Evolutionary conservation across 2,113 vertebrate genomes (phyloP).

Genomic region (Acrocephalus arundinaceus): DNA sequence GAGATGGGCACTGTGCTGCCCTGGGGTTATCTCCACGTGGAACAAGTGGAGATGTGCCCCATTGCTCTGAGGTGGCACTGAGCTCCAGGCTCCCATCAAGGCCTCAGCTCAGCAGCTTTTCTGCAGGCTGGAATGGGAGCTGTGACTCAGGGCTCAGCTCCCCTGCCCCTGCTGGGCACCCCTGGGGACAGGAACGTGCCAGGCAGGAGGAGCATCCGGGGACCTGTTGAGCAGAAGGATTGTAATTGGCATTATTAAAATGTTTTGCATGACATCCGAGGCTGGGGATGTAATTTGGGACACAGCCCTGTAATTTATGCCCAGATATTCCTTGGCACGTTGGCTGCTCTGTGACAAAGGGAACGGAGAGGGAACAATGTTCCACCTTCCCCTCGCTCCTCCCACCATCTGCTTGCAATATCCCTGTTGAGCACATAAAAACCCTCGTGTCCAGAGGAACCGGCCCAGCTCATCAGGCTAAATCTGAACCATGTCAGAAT

Average conservation of each 20-base stretch:
- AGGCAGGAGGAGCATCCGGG: background rate
- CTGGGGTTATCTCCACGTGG: background rate
- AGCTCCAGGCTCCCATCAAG: background rate
- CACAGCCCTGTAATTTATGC: slow-evolving; percentile 58
- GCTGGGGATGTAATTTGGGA: slow-evolving; percentile 12
- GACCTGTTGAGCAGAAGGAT: background rate
- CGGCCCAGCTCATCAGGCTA: slow-evolving; percentile 67
- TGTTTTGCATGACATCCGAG: background rate
- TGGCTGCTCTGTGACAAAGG: slow-evolving; percentile 6
- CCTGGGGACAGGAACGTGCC: background rate
- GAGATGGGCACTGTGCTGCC: fast-evolving
- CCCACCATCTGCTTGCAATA: slow-evolving; percentile 69
- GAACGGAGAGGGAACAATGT: slow-evolving; percentile 15
- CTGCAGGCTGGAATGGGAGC: background rate
- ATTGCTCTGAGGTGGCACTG: too few relatives aligned
- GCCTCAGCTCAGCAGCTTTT: background rate
- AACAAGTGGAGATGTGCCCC: background rate
- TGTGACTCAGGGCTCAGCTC: background rate
- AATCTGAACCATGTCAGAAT: slow-evolving; percentile 61
- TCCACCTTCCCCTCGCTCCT: background rate
- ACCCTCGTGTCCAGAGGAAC: slow-evolving; percentile 30
- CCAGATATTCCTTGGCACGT: slow-evolving; percentile 39
- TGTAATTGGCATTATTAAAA: slow-evolving; percentile 5
- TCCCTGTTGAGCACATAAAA: slow-evolving; percentile 52
- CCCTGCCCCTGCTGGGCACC: background rate